Conservation (phyloP, 30 jellyfish, hydroid and myxozoan species). For the Rhopilema esculentum region DNA sequence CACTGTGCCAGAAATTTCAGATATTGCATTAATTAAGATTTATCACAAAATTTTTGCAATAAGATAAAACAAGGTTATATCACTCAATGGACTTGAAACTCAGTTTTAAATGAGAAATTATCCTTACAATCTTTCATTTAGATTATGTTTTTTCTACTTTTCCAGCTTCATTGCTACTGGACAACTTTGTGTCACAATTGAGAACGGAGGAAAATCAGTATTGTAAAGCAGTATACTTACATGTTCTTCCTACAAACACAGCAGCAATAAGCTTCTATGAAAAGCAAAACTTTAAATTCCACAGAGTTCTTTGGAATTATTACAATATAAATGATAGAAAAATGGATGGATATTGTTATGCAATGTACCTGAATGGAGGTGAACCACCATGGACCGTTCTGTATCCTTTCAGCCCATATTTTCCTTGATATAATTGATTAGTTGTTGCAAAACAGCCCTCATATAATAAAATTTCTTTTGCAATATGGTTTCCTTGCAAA, state of each 20-base stretch:
- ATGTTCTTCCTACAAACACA: slow-evolving; percentile 86
- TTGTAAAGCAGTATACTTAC: slow-evolving; percentile 96
- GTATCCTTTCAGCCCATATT: slow-evolving; percentile 81
- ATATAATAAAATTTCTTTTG: no score
- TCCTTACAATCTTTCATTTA: no score
- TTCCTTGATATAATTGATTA: background rate
- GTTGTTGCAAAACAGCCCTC: background rate
- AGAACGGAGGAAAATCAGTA: slow-evolving; percentile 44
- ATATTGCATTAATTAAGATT: no score
- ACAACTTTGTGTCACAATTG: slow-evolving; percentile 79
- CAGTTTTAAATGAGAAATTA: no score
- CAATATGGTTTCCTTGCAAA: no score
- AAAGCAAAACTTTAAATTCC: slow-evolving; percentile 76
- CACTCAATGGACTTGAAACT: no score
- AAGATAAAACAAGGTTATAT: no score
- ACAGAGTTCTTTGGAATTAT: slow-evolving; percentile 73
- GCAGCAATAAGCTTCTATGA: slow-evolving; percentile 90
- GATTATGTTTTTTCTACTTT: no score
- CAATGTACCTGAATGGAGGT: slow-evolving; percentile 88
- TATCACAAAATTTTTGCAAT: no score
- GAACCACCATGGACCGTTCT: slow-evolving; percentile 86
- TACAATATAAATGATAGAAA: slow-evolving; percentile 78
- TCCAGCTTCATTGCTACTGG: slow-evolving; percentile 87
- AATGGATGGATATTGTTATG: slow-evolving; percentile 95
- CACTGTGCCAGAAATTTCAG: no score